A percentile compares a stretch with the other conserved stretches of the same genome.
These are phyloP conservation scores for Entelurus aequoreus DNA, from an alignment of 2,113 vertebrate species.

Conservation along the genomic window DNA sequence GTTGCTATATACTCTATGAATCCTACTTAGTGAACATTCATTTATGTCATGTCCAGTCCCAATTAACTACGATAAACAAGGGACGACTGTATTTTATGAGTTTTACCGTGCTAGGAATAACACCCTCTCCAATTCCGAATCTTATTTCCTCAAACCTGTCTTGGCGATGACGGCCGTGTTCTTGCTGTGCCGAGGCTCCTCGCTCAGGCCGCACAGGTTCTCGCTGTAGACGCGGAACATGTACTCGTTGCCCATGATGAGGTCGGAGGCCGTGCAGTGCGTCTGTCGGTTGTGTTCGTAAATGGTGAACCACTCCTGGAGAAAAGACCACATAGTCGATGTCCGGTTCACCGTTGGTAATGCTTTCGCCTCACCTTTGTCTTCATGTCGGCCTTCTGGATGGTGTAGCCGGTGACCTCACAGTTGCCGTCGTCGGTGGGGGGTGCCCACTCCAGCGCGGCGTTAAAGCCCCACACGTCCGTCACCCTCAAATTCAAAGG, in stretches of 20 bases:
- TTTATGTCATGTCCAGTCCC: no score
- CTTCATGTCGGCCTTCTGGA: constrained; percentile 90
- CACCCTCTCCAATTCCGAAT: no score
- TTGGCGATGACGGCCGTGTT: constrained; percentile 81
- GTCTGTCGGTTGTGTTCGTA: constrained; percentile 80
- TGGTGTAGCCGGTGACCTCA: constrained; percentile 80
- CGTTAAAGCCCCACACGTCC: constrained; percentile 88
- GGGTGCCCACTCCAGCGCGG: constrained; percentile 79
- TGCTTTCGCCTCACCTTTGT: constrained; percentile 74
- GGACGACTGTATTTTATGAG: no score
- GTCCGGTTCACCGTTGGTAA: no score
- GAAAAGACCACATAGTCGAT: no score
- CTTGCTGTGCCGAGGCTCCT: constrained; percentile 71
- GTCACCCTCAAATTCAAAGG: constrained; percentile 70
- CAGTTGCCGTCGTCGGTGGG: constrained; percentile 85
- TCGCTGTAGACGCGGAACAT: constrained; percentile 82
- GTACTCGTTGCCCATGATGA: constrained; percentile 87
- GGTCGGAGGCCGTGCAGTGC: constrained; percentile 79
- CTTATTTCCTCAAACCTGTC: constrained; percentile 57
- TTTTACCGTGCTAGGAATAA: no score
- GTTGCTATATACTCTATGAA: no score
- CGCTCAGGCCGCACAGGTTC: constrained; percentile 82
- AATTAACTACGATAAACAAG: no score
- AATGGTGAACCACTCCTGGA: constrained; percentile 85
- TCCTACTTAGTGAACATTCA: no score